Base-by-base conservation (phyloP, 2,888 invertebrate species). In the Drosophila heteroneura region DNA sequence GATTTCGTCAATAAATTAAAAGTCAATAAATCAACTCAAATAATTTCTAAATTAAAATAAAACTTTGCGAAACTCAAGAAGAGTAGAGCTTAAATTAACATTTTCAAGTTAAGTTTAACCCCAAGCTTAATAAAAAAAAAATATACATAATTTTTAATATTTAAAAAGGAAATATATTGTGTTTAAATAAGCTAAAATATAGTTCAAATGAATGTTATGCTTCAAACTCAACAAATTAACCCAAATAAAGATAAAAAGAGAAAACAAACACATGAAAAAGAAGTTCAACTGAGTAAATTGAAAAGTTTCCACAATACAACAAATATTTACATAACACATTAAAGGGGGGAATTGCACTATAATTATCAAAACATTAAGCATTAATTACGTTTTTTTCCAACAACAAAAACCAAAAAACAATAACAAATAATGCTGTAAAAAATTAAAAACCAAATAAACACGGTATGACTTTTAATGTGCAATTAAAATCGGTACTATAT, bases 341-440 rank as follows among this genome's bases (percentile, higher is more conserved):
- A 47, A 47, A 26, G 22, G 22, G 37, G 37, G 28, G 9, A 57
- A 33, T 28, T 51, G 35, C 59, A 51, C 51, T n/a, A 52, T 60
- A 69, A 69, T 69, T 69, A 69, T 59, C n/a, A 60, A 51, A 60
- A 59, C 60, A 35, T 69, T 35, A 51, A 60, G 51, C 60, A 41
- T 69, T 41, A 71, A 71, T 71, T 51, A 44, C 53, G 22, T 68
- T 67, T 41, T 39, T 53, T 33, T 37, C 33, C 32, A 68, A 39
- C 26, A 32, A 19, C 26, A 22, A 58, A 32, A 33, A 32, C 44
- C 28, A 56, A 35, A 26, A 54, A 35, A 30, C 41, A 30, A 59
- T 26, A 63, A 61, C 10, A 32, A 32, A 59, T 51, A 28, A 26
- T 35, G 47, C 32, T 53, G n/a, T 60, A 51, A 72, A 63, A 9